phyloP scores from a whole-genome alignment of 2,797 vertebrate genomes.

The Hydrolagus colliei region DNA sequence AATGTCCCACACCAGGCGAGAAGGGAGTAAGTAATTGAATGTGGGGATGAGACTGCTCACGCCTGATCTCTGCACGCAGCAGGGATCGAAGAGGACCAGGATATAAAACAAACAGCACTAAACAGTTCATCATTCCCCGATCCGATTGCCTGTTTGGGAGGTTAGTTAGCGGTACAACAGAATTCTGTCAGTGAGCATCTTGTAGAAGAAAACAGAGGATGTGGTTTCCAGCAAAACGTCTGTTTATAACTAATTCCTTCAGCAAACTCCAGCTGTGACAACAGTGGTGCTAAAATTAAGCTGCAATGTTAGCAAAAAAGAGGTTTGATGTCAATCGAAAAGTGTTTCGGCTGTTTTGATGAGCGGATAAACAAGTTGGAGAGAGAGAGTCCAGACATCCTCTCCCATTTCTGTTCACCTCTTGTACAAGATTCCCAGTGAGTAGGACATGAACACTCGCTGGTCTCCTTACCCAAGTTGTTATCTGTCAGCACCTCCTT shows the following conservation, averaged over 20 bases:
- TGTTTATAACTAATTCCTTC: background rate
- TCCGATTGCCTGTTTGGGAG: background rate
- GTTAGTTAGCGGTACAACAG: background rate
- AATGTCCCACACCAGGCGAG: too few relatives aligned
- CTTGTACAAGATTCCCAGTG: background rate
- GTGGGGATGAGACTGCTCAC: too few relatives aligned
- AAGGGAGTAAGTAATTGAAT: too few relatives aligned
- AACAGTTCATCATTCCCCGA: background rate
- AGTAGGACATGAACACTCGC: background rate
- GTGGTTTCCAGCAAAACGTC: background rate
- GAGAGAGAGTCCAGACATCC: too few relatives aligned
- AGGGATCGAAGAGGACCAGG: too few relatives aligned
- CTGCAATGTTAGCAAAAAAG: background rate
- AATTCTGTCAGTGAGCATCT: conserved; percentile 4
- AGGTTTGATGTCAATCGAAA: background rate
- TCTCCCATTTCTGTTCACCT: background rate
- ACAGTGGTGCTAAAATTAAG: background rate
- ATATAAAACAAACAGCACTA: too few relatives aligned
- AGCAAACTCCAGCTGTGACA: background rate
- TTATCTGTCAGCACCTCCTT: conserved; percentile 95
- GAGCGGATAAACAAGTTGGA: too few relatives aligned
- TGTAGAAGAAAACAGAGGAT: background rate
- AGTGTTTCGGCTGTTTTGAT: background rate
- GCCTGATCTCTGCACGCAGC: too few relatives aligned
- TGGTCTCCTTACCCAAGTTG: conserved; percentile 72